These are phyloP conservation scores for Sphenodon punctatus DNA, from an alignment of 2,797 vertebrate genomes.

Conservation along the genomic window DNA sequence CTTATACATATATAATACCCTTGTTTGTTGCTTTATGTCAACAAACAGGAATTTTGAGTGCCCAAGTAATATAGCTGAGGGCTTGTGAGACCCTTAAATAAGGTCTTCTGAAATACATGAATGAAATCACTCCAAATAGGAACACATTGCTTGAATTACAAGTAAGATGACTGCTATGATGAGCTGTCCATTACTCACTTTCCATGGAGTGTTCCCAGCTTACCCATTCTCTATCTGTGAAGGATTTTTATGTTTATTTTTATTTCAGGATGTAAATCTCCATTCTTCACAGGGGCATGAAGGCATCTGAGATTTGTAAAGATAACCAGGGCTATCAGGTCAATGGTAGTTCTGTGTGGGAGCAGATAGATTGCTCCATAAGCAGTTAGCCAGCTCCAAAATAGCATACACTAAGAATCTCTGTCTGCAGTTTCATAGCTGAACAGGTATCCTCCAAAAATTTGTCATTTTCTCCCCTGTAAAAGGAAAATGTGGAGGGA, in stretches of 20 bases:
- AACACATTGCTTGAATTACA: slow-evolving; percentile 5
- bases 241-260: slow-evolving; percentile 4
- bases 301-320: slow-evolving; percentile 22
- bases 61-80: neutral
- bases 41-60: neutral
- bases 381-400: slow-evolving; percentile 24
- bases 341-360: slow-evolving; percentile 1
- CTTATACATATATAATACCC: neutral
- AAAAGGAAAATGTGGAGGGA: neutral
- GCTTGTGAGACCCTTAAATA: neutral
- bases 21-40: neutral
- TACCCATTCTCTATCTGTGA: neutral
- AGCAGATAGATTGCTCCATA: slow-evolving; percentile 17
- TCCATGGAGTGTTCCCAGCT: neutral
- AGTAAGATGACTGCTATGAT: rapidly evolving
- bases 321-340: slow-evolving; percentile 5
- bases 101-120: slow-evolving; percentile 3
- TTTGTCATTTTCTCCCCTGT: neutral
- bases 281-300: neutral
- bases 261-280: slow-evolving; percentile 27
- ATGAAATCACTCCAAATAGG: neutral
- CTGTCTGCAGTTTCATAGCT: slow-evolving; percentile 18
- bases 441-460: neutral
- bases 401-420: neutral
- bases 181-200: neutral